Base-by-base conservation (phyloP, 2,113 vertebrate species). In the Callopanchax toddi region DNA sequence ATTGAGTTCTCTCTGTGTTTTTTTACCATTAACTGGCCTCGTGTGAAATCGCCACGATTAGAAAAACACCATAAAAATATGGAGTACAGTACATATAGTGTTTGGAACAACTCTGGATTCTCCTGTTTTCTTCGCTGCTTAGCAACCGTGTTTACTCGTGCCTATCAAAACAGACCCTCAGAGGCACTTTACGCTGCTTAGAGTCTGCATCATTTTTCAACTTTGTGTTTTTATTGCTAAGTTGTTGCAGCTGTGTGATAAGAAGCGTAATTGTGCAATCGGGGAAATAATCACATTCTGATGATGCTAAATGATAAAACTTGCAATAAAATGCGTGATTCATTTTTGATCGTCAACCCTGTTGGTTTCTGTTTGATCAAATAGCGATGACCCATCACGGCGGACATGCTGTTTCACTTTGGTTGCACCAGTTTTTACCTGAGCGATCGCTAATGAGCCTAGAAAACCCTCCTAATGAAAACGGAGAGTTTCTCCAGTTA, bases 141-240 rank as follows among this genome's bases (percentile, higher is more conserved):
- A 72, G 83, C 68, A 84, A 84, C 86, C n/a, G 2, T 75, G 55
- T 77, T 82, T 82, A 75, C 61, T 77, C 64, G 60, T 40, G 75
- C 40, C 42, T 74, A 61, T 65, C 70, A 60, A 23, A 60, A 78
- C 37, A 73, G 29, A 60, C 21, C 55, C 57, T 42, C 57, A 48
- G n/a, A 76, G 60, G 71, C 53, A 6, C 37, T 59, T 23, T 34
- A 25, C 11, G 3, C 54, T 68, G 46, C 29, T 48, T 34, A 42
- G 49, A 12, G 48, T 68, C 56, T 36, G 6, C 36, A 21, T 64
- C 48, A 49, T 25, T 42, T 11, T 54, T 58, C 65, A 72, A 57
- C 56, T 67, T 22, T 43, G 43, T 4, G 44, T 45, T 72, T 64
- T 39, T 61, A 50, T 60, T 46, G 40, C n/a, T 67, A 75, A 86